Base-by-base conservation (phyloP, 2,113 vertebrate genomes). In the Oreotrochilus melanogaster region DNA sequence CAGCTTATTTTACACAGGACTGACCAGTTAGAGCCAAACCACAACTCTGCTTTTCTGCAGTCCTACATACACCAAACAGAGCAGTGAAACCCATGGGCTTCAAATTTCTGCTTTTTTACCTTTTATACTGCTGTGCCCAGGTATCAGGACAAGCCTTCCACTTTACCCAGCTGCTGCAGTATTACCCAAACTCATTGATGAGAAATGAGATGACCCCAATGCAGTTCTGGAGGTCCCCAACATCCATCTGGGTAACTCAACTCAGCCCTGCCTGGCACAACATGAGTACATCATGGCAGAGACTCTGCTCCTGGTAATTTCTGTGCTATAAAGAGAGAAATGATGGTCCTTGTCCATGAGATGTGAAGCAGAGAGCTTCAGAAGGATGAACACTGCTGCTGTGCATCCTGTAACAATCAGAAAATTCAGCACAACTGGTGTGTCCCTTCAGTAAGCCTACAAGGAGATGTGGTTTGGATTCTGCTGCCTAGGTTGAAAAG, bases 241-340 rank as follows among this genome's bases (percentile, higher is more conserved):
- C 0, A 1, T 6, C 11, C 18, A 13, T 5, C 18, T 57, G 66
- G 11, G 42, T 9, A 51, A 72, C 54, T 76, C 50, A 57, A 1
- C 2, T 4, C 15, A 30, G 65, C 67, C 21, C 56, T 15, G 43
- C 11, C 3, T 3, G 11, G 37, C 54, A 73, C 22, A n/a, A 35
- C 1, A 13, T 27, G 11, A 1, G 0, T 28, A 21, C 24, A 39
- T 39, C 47, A 4, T 0, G 5, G 18, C 18, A n/a, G 7, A 65
- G 4, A 11, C 72, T 60, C 69, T 72, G 15, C 2, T 39, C 18
- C 35, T 37, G 15, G 18, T 9, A 5, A 28, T 56, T 19, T 78
- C 60, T 90, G 81, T 8, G 19, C 22, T 23, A 37, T 4, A 3
- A 3, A 37, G 56, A 27, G 2, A 24, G 21, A 6, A 0, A 16